Conservation (phyloP, 2,797 vertebrate genomes). For the Sebastes cheni region DNA sequence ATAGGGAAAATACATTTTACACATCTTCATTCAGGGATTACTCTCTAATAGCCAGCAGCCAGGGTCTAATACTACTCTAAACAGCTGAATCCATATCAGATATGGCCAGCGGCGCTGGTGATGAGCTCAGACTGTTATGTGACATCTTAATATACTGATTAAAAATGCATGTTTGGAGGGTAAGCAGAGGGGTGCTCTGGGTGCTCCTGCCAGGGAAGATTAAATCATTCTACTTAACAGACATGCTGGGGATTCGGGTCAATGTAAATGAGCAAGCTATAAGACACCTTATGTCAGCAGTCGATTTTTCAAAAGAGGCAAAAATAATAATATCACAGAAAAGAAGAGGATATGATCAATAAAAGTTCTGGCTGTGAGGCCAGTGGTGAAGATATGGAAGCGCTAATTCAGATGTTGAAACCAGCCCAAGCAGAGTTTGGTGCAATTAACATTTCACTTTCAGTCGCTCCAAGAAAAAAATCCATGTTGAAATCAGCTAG, state of each 20-base stretch:
- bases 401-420: not conserved
- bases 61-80: conserved; percentile 78
- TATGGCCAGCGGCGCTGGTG: conserved; percentile 76
- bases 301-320: conserved; percentile 18
- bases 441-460: conserved; percentile 14
- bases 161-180: conserved; percentile 80
- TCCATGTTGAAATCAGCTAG: not conserved
- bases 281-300: conserved; percentile 43
- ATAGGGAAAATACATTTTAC: conserved; percentile 65
- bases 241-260: conserved; percentile 69
- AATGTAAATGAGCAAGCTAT: conserved; percentile 74
- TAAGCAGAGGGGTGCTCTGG: conserved; percentile 68
- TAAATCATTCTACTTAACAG: conserved; percentile 73
- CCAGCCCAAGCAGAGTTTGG: not conserved
- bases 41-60: conserved; percentile 74
- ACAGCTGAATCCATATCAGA: conserved; percentile 83
- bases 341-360: conserved; percentile 25
- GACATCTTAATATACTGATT: conserved; percentile 83
- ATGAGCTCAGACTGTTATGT: conserved; percentile 83
- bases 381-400: not conserved
- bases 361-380: conserved; percentile 6
- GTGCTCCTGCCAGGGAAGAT: conserved; percentile 75
- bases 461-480: not conserved
- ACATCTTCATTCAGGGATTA: conserved; percentile 75
- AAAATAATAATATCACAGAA: conserved; percentile 19